phyloP scores from a whole-genome alignment of 1,140 invertebrate genomes.

The Lerema accius region DNA sequence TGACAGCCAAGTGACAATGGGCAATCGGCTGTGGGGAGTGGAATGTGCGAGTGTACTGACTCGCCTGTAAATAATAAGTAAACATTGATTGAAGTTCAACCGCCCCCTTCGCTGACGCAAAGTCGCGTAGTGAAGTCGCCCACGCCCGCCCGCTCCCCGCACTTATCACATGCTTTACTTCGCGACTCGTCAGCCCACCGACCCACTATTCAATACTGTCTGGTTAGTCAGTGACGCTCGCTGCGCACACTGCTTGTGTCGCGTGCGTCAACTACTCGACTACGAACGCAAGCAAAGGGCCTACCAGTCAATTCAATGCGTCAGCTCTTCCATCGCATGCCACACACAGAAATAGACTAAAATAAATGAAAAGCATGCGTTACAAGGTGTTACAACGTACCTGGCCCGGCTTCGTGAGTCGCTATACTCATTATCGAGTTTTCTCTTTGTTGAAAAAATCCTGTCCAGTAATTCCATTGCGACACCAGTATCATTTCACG shows the following conservation, averaged over 20 bases:
- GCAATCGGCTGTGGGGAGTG: constrained; percentile 57
- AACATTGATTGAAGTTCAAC: constrained; percentile 59
- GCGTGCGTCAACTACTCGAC: constrained; percentile 50
- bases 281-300: constrained; percentile 34
- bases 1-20: constrained; percentile 44
- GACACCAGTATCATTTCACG: constrained; percentile 59
- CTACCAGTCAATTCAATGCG: constrained; percentile 44
- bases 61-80: constrained; percentile 72
- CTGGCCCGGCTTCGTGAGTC: constrained; percentile 68
- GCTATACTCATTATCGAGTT: constrained; percentile 67
- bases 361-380: constrained; percentile 46
- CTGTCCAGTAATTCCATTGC: constrained; percentile 78
- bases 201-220: background rate
- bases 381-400: constrained; percentile 69
- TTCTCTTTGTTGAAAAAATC: constrained; percentile 75
- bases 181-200: constrained; percentile 21
- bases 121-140: constrained; percentile 61
- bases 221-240: constrained; percentile 43
- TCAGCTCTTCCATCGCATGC: constrained; percentile 50
- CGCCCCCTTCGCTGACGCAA: constrained; percentile 54
- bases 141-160: constrained; percentile 60
- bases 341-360: constrained; percentile 55
- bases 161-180: constrained; percentile 65
- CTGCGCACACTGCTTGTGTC: constrained; percentile 44
- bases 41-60: constrained; percentile 77